These are phyloP conservation scores for Nebria salina DNA, from an alignment of 2,888 invertebrate species.

Conservation along the genomic window DNA sequence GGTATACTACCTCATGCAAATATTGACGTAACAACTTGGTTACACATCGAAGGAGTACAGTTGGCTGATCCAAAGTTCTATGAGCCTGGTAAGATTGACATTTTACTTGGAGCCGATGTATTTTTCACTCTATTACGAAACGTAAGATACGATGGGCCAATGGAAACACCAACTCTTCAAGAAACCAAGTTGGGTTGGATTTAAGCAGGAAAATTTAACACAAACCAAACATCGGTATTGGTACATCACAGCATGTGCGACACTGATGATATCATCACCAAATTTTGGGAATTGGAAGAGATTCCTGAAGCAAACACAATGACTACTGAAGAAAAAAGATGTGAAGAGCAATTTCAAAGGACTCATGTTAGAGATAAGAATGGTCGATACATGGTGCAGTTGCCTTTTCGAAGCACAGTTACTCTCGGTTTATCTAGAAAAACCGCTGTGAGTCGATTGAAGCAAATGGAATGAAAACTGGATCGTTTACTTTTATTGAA, in stretches of 20 bases:
- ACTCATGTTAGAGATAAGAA: constrained; percentile 21
- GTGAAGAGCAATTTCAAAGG: constrained; percentile 36
- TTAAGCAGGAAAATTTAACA: constrained; percentile 22
- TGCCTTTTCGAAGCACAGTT: constrained; percentile 41
- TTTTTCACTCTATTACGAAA: constrained; percentile 16
- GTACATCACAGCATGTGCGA: constrained; percentile 6
- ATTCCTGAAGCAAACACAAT: not conserved
- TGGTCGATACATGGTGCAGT: constrained; percentile 43
- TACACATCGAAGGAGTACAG: too few relatives aligned
- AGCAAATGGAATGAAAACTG: not conserved
- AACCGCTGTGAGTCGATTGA: not conserved
- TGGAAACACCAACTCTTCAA: not conserved
- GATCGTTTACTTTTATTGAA: not conserved
- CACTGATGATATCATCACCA: constrained; percentile 21
- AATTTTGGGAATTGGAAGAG: constrained; percentile 45
- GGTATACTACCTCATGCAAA: too few relatives aligned
- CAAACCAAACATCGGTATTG: not conserved
- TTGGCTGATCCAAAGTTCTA: too few relatives aligned
- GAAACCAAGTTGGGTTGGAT: constrained; percentile 26
- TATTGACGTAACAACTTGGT: too few relatives aligned
- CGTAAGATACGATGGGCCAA: not conserved
- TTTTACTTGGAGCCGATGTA: constrained; percentile 38
- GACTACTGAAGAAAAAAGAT: constrained; percentile 37
- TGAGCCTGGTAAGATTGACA: constrained; percentile 28
- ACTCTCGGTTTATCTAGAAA: constrained; percentile 17